phyloP scores from a whole-genome alignment of 2,113 vertebrate genomes.

The Ptilorrhoa leucosticta region DNA sequence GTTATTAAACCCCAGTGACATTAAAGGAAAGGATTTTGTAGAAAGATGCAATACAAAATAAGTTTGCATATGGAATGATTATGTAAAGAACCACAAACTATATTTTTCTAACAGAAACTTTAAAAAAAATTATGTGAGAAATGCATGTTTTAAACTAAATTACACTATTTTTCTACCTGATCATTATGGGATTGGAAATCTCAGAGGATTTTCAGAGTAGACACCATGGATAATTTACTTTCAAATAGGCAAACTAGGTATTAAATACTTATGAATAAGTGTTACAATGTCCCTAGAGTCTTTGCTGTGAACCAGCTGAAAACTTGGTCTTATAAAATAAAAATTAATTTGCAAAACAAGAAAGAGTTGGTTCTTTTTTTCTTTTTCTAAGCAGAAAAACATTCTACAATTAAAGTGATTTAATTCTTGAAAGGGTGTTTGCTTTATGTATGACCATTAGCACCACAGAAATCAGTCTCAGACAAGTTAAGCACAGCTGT shows the following conservation, averaged over 20 bases:
- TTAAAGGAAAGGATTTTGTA: not conserved
- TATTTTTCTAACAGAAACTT: not conserved
- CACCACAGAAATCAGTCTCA: not conserved
- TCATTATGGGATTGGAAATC: constrained; percentile 42
- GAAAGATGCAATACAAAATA: not conserved
- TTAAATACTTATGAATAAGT: constrained; percentile 29
- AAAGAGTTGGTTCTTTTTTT: not conserved
- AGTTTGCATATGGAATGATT: not conserved
- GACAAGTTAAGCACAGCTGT: not conserved
- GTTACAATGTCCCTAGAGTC: not conserved
- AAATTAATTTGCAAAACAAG: not conserved
- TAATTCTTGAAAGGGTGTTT: not conserved
- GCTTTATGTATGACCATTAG: not conserved
- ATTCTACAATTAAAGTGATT: not conserved
- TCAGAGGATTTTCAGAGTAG: constrained; percentile 15
- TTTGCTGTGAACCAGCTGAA: not conserved
- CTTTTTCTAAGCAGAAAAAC: not conserved
- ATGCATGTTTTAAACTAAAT: constrained; percentile 21
- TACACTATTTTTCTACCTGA: not conserved
- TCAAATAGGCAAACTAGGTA: constrained; percentile 26
- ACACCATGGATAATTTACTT: not conserved
- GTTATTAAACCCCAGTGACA: not conserved
- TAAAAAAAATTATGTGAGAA: not conserved
- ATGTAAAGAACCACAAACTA: not conserved
- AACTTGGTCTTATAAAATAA: not conserved